phyloP scores from a whole-genome alignment of 2,888 invertebrate species.

The Leptinotarsa haldemani region DNA sequence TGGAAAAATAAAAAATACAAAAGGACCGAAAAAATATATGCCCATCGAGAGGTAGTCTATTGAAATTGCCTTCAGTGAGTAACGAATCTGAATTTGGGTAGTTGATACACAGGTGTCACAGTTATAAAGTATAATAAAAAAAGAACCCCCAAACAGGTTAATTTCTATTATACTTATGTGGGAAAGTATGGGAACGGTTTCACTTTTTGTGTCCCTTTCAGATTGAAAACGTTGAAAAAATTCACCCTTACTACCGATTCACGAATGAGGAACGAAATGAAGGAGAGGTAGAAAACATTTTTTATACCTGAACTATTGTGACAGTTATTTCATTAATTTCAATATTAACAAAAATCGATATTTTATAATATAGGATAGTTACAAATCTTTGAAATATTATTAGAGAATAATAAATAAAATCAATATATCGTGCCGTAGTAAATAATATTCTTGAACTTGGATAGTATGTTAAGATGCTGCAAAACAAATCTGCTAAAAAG shows the following conservation, averaged over 20 bases:
- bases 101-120: slow-evolving; percentile 55
- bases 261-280: not conserved
- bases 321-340: too few species aligned
- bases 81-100: slow-evolving; percentile 47
- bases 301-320: not conserved
- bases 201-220: slow-evolving; percentile 49
- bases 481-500: too few species aligned
- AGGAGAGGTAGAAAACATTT: slow-evolving; percentile 25
- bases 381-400: too few species aligned
- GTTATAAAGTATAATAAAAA: slow-evolving; percentile 47
- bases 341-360: too few species aligned
- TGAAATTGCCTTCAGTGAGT: slow-evolving; percentile 43
- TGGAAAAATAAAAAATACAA: slow-evolving; percentile 40
- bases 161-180: slow-evolving; percentile 61
- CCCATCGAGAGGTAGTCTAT: slow-evolving; percentile 40
- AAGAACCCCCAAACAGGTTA: slow-evolving; percentile 57
- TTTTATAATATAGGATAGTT: too few species aligned
- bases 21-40: slow-evolving; percentile 34
- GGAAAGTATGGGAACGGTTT: slow-evolving; percentile 55
- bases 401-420: too few species aligned
- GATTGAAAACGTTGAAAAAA: slow-evolving; percentile 50
- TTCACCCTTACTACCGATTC: slow-evolving; percentile 46
- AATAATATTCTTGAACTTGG: too few species aligned
- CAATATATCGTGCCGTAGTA: too few species aligned
- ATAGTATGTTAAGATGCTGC: too few species aligned